Evolutionary conservation across 2,797 vertebrate genomes (phyloP).

Genomic region (Tachyglossus aculeatus): DNA sequence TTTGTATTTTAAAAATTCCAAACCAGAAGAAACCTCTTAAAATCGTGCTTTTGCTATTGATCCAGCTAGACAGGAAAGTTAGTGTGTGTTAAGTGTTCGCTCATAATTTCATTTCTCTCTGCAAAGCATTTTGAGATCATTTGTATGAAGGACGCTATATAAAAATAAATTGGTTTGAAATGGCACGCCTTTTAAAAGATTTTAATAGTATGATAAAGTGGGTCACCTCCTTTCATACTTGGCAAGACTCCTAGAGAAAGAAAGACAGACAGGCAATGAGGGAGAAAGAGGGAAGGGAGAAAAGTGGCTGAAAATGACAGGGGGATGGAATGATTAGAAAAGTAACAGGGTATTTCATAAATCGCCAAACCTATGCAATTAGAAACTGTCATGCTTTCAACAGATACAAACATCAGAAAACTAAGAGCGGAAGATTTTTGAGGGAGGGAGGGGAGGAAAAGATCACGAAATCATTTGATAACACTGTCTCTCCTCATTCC

Average conservation of each 20-base stretch:
- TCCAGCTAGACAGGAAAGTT: conserved; percentile 15
- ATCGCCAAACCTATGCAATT: too few species aligned
- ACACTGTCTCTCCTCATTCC: too few species aligned
- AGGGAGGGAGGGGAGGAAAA: too few species aligned
- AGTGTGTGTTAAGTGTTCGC: conserved; percentile 11
- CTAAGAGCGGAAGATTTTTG: too few species aligned
- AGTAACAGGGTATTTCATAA: too few species aligned
- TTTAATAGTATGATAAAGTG: conserved; percentile 41
- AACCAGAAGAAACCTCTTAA: conserved; percentile 23
- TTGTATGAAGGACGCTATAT: conserved; percentile 31
- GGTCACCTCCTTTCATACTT: conserved; percentile 34
- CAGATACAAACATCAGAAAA: too few species aligned
- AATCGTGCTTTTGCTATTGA: conserved; percentile 29
- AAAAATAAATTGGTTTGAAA: conserved; percentile 55
- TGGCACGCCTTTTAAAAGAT: conserved; percentile 41
- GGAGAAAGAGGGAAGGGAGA: neutral
- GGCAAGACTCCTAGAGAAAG: conserved; percentile 29
- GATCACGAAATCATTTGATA: too few species aligned
- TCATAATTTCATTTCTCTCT: conserved; percentile 26
- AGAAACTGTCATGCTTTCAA: too few species aligned
- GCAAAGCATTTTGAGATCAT: conserved; percentile 42
- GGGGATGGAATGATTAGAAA: too few species aligned
- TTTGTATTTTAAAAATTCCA: conserved; percentile 9
- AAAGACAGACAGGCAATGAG: conserved; percentile 7
- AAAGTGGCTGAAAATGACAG: neutral